Conservation (phyloP, 2,113 vertebrate genomes). For the Myotis lucifugus region DNA sequence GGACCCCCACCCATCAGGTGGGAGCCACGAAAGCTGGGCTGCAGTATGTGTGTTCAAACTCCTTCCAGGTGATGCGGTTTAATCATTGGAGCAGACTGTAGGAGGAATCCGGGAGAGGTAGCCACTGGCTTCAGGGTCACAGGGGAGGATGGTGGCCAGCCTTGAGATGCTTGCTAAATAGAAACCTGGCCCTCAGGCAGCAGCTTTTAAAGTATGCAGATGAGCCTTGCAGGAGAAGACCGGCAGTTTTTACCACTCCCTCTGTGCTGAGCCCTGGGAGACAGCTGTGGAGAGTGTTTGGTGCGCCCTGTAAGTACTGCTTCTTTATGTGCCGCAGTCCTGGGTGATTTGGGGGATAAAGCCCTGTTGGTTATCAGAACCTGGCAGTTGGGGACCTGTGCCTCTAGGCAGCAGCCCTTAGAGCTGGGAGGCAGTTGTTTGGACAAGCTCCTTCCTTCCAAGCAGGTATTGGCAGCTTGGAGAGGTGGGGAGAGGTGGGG, state of each 20-base stretch:
- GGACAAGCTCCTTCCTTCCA: neutral
- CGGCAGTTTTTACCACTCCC: neutral
- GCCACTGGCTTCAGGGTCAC: neutral
- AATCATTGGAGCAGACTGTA: neutral
- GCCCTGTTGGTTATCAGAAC: neutral
- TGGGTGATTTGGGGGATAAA: neutral
- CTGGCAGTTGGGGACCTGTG: rapidly evolving
- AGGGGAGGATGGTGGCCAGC: neutral
- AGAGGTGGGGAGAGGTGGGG: too few relatives aligned
- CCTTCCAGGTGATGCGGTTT: neutral
- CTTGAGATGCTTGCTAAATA: neutral
- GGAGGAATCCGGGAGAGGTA: neutral
- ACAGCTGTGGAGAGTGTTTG: neutral
- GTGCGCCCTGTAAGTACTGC: neutral
- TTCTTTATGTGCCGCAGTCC: neutral
- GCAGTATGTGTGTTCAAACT: neutral
- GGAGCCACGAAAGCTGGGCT: neutral
- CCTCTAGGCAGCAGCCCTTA: neutral
- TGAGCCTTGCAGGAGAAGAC: neutral
- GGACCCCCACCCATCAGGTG: neutral
- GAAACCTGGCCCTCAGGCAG: neutral
- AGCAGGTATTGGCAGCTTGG: neutral
- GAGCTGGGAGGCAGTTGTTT: neutral
- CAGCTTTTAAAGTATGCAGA: neutral
- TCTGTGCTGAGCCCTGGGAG: neutral